Percentiles rank a stretch among this genome's conserved stretches.
phyloP scores from a whole-genome alignment of 2,888 invertebrate species.

The Ariolimax columbianus region DNA sequence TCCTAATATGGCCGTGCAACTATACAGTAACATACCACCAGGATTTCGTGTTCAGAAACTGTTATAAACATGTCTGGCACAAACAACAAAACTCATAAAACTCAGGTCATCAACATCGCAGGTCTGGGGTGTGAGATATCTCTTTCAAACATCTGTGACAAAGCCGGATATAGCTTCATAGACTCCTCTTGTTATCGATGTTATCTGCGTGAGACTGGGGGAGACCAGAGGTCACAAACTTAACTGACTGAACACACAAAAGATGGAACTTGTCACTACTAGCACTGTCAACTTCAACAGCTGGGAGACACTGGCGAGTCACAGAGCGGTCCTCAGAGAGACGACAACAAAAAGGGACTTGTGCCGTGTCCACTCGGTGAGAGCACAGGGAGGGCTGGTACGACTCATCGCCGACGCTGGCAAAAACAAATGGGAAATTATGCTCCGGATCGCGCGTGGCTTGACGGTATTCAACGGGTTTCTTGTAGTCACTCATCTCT shows the following conservation, averaged over 20 bases:
- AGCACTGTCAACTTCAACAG: neutral
- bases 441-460: constrained; percentile 35
- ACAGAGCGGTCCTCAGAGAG: constrained; percentile 16
- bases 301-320: neutral
- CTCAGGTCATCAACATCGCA: neutral
- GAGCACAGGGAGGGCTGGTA: constrained; percentile 21
- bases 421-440: constrained; percentile 44
- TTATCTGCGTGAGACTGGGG: neutral
- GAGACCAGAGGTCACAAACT: neutral
- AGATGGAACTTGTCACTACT: neutral
- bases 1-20: too few relatives aligned
- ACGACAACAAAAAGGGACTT: neutral
- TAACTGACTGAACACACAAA: neutral
- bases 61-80: too few relatives aligned
- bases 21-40: too few relatives aligned
- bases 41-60: too few relatives aligned
- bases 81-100: neutral
- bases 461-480: constrained; percentile 15
- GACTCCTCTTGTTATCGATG: neutral
- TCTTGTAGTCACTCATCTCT: constrained; percentile 27
- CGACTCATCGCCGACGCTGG: constrained; percentile 30
- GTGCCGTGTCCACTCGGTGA: constrained; percentile 38
- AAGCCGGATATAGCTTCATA: neutral
- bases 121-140: neutral
- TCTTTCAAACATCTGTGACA: neutral